phyloP scores from a whole-genome alignment of 2,113 vertebrate genomes.

The Picathartes gymnocephalus region DNA sequence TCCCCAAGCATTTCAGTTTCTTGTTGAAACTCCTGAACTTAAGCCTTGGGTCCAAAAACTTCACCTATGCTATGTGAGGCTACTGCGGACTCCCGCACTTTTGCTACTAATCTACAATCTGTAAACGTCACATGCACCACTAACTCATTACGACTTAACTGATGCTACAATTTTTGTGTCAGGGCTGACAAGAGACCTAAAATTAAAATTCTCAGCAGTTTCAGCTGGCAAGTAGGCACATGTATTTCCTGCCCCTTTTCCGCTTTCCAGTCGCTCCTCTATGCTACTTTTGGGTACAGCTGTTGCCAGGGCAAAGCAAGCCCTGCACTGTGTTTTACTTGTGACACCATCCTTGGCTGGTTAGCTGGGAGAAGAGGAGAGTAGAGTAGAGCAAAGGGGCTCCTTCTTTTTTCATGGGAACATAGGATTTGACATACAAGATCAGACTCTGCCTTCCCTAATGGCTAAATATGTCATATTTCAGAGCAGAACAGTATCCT shows the following conservation, averaged over 20 bases:
- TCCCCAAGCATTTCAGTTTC: not conserved
- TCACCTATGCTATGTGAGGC: accelerated
- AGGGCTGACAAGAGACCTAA: conserved; percentile 59
- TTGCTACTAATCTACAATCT: not conserved
- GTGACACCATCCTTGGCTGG: not conserved
- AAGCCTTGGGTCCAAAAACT: not conserved
- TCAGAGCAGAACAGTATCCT: conserved; percentile 38
- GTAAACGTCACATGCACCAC: conserved; percentile 22
- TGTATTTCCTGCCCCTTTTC: not conserved
- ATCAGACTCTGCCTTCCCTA: conserved; percentile 38
- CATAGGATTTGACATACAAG: conserved; percentile 20
- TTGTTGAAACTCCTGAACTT: not conserved
- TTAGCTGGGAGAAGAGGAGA: not conserved
- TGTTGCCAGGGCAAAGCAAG: not conserved
- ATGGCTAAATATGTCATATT: conserved; percentile 52
- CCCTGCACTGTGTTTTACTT: not conserved
- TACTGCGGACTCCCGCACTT: not conserved
- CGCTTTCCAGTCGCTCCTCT: not conserved
- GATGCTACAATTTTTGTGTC: conserved; percentile 57
- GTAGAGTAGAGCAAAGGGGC: not conserved
- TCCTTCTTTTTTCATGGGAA: conserved; percentile 38
- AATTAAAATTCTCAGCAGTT: conserved; percentile 61
- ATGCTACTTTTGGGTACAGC: not conserved
- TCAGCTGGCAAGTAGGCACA: not conserved
- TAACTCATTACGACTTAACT: conserved; percentile 52